phyloP scores from a whole-genome alignment of 1,140 invertebrate genomes.

The Cecropterus lyciades region DNA sequence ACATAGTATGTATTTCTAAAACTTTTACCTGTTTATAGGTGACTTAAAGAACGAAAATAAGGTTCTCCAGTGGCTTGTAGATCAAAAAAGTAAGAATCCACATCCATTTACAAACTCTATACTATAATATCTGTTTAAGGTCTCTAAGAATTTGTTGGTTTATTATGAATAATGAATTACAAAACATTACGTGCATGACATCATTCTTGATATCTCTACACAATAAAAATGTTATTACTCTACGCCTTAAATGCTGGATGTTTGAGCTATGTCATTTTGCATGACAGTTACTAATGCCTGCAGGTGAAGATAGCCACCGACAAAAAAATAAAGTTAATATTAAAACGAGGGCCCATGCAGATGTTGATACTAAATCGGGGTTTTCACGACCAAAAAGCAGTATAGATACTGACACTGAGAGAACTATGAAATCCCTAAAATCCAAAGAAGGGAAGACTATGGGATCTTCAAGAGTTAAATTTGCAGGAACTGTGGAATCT shows the following conservation, averaged over 20 bases:
- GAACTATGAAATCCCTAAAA: slow-evolving; percentile 42
- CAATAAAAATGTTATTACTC: slow-evolving; percentile 63
- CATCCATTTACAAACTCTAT: slow-evolving; percentile 80
- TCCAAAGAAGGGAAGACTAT: slow-evolving; percentile 45
- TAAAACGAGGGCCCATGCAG: slow-evolving; percentile 80
- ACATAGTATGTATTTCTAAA: slow-evolving; percentile 32
- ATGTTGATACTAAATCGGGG: slow-evolving; percentile 74
- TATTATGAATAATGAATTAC: slow-evolving; percentile 57
- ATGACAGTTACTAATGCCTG: slow-evolving; percentile 86
- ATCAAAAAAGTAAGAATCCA: slow-evolving; percentile 95
- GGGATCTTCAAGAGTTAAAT: slow-evolving; percentile 51
- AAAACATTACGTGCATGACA: slow-evolving; percentile 79
- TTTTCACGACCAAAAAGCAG: slow-evolving; percentile 42
- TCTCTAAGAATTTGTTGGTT: slow-evolving; percentile 52
- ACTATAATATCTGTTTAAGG: slow-evolving; percentile 61
- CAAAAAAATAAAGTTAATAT: slow-evolving; percentile 73
- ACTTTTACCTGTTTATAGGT: slow-evolving; percentile 88
- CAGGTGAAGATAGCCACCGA: slow-evolving; percentile 83
- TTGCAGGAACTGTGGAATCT: slow-evolving; percentile 43
- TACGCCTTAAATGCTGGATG: slow-evolving; percentile 79
- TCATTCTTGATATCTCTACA: slow-evolving; percentile 69
- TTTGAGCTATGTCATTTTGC: slow-evolving; percentile 84
- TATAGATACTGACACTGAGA: slow-evolving; percentile 26
- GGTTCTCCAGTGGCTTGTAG: slow-evolving; percentile 97
- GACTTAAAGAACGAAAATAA: slow-evolving; percentile 97